Base-by-base conservation (phyloP, 2,113 vertebrate species). In the Rana temporaria region DNA sequence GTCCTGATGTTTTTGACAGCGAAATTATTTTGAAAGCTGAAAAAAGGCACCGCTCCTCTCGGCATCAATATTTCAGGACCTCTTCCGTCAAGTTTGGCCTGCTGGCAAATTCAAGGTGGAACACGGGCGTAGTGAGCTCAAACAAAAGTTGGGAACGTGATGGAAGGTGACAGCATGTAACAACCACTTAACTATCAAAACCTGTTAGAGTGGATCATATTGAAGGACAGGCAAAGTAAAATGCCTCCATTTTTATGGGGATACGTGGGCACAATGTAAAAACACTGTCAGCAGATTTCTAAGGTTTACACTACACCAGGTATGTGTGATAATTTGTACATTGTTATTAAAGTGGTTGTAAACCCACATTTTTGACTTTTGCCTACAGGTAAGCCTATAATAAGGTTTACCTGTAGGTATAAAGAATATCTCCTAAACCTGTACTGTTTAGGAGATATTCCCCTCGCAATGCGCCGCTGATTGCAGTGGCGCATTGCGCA, bases 1-100 rank as follows among this genome's bases (percentile, higher is more conserved):
- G 56, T 22, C 56, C 71, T 74, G 56, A 59, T 56, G 18, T 74
- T 74, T 74, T 74, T 74, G 71, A 74, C 55, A 6, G 55, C 55
- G 34, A 74, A 59, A 74, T 59, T 74, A 74, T 74, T 74, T 74
- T 34, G 71, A 59, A 74, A 60, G 71, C 26, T 30, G 42, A 48
- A 60, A 1, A 20, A 32, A 60, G 55, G 8, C 26, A 56, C 18
- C 32, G 26, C 16, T 14, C 60, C 19, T 9, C 59, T 74, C 55
- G 38, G 71, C 71, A 74, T 74, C 55, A 60, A 60, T 74, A 74
- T 74, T 74, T 38, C 19, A 74, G 19, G 32, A 30, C 15, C 12
- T 74, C 12, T 74, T 32, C 55, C 30, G 20, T 74, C 71, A 60
- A 20, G 71, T 74, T 74, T 59, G 56, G 19, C 19, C 55, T 74